Base-by-base conservation (phyloP, 1,140 invertebrate genomes). In the Sycophaga agraensis region DNA sequence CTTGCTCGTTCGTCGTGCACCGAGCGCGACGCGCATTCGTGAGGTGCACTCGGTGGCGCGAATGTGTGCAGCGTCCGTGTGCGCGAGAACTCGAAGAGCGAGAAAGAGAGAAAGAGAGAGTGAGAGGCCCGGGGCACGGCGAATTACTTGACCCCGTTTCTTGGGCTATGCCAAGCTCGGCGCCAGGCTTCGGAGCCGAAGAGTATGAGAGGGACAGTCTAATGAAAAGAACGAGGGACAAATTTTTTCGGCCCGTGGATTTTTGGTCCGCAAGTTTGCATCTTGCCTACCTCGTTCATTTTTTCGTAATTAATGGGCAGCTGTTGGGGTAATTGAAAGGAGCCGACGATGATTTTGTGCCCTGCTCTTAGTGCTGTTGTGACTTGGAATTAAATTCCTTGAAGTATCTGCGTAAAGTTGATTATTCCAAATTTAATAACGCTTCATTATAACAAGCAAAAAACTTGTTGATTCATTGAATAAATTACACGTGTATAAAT, bases 111-210 rank as follows among this genome's bases (percentile, higher is more conserved):
- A 34, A 9, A 51, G 43, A n/a, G 35, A 37, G 49, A 2, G 22
- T 9, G 51, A 48, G 45, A 26, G 54, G 60, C 31, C 53, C 53
- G 50, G 35, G 43, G 51, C 53, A 31, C 37, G 43, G 51, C 51
- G 53, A 62, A 62, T 62, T 49, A 62, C 60, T 62, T 62, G 53
- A 56, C 51, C 60, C 28, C 43, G 53, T 62, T 62, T 50, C 37
- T 26, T 26, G 31, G 58, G 5, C 26, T 50, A 37, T 26, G 24
- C 35, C 45, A 49, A 48, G 57, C 40, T 46, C 46, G 45, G 28
- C 48, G 26, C 24, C 17, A 8, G 45, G 40, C 14, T 34, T 35
- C n/a, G 57, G 5, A 59, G 16, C 43, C 12, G 11, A 46, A 40
- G 26, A 37, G 28, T 11, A 14, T 34, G n/a, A 19, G 17, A 14